Evolutionary conservation across 1,140 invertebrate species (phyloP).

Genomic region (Leptinotarsa texana): DNA sequence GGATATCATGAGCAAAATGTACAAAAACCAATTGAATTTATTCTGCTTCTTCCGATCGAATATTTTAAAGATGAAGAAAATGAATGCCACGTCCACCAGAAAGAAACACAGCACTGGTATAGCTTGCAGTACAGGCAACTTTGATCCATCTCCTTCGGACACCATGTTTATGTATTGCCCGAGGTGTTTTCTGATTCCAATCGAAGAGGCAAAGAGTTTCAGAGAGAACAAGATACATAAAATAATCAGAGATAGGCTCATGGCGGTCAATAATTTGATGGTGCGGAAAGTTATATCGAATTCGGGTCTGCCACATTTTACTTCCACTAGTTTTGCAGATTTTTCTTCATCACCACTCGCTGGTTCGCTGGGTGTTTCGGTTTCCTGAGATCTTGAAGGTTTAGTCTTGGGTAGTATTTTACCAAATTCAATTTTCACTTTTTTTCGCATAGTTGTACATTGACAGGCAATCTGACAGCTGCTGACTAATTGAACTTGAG

Average conservation of each 20-base stretch:
- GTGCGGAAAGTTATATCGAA: constrained; percentile 34
- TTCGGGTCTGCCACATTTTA: constrained; percentile 40
- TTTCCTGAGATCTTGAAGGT: too few species aligned
- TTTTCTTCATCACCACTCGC: background rate
- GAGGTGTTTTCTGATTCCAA: constrained; percentile 43
- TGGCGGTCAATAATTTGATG: constrained; percentile 32
- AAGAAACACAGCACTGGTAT: constrained; percentile 43
- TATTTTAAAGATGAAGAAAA: constrained; percentile 37
- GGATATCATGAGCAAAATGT: constrained; percentile 32
- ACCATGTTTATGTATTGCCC: constrained; percentile 50
- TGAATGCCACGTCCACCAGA: constrained; percentile 36
- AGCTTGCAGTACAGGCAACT: constrained; percentile 41
- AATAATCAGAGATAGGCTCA: constrained; percentile 20
- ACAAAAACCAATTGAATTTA: constrained; percentile 42
- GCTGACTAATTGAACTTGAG: background rate
- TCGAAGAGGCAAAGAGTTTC: constrained; percentile 37
- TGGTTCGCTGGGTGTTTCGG: background rate
- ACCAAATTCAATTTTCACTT: constrained; percentile 1
- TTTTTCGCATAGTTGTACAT: background rate
- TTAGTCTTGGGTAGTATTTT: background rate
- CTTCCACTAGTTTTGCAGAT: constrained; percentile 16
- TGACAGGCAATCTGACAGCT: background rate
- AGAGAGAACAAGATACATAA: constrained; percentile 34
- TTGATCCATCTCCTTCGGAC: constrained; percentile 43
- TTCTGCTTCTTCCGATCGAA: constrained; percentile 34